Conservation (phyloP, 1,140 invertebrate genomes). For the Brachionus rubens region DNA sequence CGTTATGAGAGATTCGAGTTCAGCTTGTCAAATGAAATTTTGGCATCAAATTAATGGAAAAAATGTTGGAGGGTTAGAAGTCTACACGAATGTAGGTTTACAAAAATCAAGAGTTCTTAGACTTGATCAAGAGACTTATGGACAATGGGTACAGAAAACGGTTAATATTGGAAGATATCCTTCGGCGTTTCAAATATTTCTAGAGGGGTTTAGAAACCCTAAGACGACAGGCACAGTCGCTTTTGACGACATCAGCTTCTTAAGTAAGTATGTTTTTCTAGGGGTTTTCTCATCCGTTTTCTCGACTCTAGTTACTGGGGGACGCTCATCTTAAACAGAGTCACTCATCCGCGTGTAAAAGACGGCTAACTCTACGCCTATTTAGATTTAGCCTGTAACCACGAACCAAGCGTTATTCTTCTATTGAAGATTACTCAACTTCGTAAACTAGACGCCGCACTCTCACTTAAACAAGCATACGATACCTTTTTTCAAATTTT, state of each 20-base stretch:
- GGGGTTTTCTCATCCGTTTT: too few relatives aligned
- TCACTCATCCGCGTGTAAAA: too few relatives aligned
- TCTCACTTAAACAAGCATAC: too few relatives aligned
- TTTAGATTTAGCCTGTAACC: too few relatives aligned
- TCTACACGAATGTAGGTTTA: slow-evolving; percentile 46
- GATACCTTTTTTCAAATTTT: too few relatives aligned
- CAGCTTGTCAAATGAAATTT: slow-evolving; percentile 47
- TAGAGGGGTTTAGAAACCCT: neutral
- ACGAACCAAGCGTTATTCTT: too few relatives aligned
- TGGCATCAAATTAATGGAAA: slow-evolving; percentile 51
- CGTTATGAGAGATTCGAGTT: slow-evolving; percentile 11
- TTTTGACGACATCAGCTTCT: slow-evolving; percentile 54
- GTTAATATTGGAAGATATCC: slow-evolving; percentile 49
- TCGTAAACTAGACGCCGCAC: too few relatives aligned
- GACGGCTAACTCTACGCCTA: too few relatives aligned
- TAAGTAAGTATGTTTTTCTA: neutral
- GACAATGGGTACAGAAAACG: slow-evolving; percentile 52
- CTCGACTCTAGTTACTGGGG: too few relatives aligned
- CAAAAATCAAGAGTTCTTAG: slow-evolving; percentile 41
- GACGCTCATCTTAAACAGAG: too few relatives aligned
- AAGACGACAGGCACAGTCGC: slow-evolving; percentile 52
- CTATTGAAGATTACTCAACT: too few relatives aligned
- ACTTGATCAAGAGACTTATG: slow-evolving; percentile 47
- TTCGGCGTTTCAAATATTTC: neutral
- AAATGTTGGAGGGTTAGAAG: slow-evolving; percentile 49